Evolutionary conservation across 2,113 vertebrate genomes (phyloP), one percentile per base, ranked within the genome.

Genomic region (Bufo bufo): DNA sequence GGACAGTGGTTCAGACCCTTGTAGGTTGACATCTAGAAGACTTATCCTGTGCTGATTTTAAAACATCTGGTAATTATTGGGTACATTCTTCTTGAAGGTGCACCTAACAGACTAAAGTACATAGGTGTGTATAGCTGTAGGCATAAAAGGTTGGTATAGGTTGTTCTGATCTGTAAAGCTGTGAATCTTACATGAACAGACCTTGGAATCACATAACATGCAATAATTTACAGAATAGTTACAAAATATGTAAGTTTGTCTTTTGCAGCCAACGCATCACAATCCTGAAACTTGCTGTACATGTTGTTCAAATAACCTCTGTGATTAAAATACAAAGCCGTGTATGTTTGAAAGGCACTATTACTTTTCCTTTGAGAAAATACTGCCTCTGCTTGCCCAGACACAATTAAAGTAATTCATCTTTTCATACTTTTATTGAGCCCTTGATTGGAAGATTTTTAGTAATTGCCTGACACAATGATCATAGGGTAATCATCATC

Each of bases 371-470:
- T 8, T 59, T 43, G 14, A 58, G 50, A 59, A 59, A 59, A 45
- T 59, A 59, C 33, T 59, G 78, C 19, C 54, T 80, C 5, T 4
- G 50, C 54, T 58, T 59, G 78, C 78, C 54, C 59, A 43, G 33
- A 43, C 33, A 58, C 78, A 80, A 59, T 79, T 80, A 58, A 80
- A 80, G 54, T 80, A 45, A 80, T 59, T 33, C 4, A 56, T 80
- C 56, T 59, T 80, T 75, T 75, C 17, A 20, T 75, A 75, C 78
- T 80, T 80, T 80, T 80, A 80, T 80, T 59, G 54, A 56, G 52
- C 49, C 77, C 14, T 79, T 58, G 77, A 79, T 79, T 56, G 52
- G 50, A 79, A 33, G 20, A 43, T 56, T 23, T n/a, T 56, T 23
- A 79, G 77, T 8, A 58, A 74, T 49, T 19, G 71, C n/a, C 13